Base-by-base conservation (phyloP, 2,113 vertebrate species). In the Engystomops pustulosus region DNA sequence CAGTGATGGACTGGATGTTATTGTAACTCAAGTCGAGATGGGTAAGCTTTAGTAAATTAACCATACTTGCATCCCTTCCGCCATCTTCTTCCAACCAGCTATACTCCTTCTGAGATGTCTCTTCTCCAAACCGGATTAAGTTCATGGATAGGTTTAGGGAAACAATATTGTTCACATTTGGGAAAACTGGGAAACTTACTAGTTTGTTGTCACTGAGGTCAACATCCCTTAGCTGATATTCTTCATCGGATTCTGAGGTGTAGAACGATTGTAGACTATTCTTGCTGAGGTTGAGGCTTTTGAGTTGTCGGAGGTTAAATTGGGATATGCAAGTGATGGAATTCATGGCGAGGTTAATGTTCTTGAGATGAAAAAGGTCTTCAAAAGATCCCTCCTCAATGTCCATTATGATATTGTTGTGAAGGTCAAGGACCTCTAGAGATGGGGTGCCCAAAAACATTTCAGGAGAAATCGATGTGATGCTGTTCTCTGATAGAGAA, bases 11-110 rank as follows among this genome's bases (percentile, higher is more conserved):
- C 77, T 93, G 92, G 0, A 99, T 94, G 76, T 95, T 94, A 85
- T 99, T 99, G 89, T 94, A 96, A 89, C 98, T 99, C 90, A 99
- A 87, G 80, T 99, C 97, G 86, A 99, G 88, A 87, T 94, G 93
- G 44, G 87, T 81, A 68, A 99, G 92, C 0, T 86, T 88, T n/a
- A 88, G 83, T 45, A 93, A 86, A 85, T 90, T 20, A 2, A 86
- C 77, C 62, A 90, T 83, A 83, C 83, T 90, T 51, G 83, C 78
- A 11, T 89, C 92, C 53, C 53, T 86, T 3, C 23, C 30, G 4
- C 44, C 27, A 49, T 14, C 30, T 5, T 76, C 38, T 49, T 91
- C 85, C 34, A 88, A 71, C 86, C 91, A 91, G 4, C 85, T 84
- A 0, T 82, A 74, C 53, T 90, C 90, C 0, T 87, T 87, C 4